Percentiles rank a stretch among this genome's conserved stretches.
Conservation (phyloP, 1,140 invertebrate species). For the Papilio polytes region DNA sequence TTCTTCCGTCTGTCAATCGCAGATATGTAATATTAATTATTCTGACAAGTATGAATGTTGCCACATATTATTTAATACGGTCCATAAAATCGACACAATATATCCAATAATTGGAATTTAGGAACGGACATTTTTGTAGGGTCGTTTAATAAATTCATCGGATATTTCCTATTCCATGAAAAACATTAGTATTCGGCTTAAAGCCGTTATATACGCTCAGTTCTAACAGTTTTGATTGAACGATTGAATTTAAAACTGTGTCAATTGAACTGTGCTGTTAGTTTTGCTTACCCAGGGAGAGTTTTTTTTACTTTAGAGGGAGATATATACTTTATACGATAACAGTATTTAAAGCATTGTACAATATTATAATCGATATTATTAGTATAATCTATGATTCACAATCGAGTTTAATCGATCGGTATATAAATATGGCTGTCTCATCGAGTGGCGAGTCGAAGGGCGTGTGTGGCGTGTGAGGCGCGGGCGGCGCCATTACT, state of each 20-base stretch:
- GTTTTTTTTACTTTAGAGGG: too few relatives aligned
- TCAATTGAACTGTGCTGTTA: too few relatives aligned
- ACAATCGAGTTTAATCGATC: neutral
- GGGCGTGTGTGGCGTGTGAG: neutral
- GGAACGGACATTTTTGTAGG: too few relatives aligned
- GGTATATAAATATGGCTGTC: neutral
- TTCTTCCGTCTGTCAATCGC: constrained; percentile 7
- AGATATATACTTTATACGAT: too few relatives aligned
- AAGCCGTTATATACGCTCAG: too few relatives aligned
- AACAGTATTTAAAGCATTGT: too few relatives aligned
- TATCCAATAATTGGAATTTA: constrained; percentile 17
- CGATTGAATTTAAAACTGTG: too few relatives aligned
- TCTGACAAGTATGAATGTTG: neutral
- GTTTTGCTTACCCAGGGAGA: too few relatives aligned
- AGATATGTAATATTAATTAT: neutral
- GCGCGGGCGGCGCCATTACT: neutral
- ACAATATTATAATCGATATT: too few relatives aligned
- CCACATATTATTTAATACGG: constrained; percentile 24
- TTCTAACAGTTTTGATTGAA: too few relatives aligned
- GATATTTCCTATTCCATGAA: neutral
- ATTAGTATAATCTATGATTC: neutral
- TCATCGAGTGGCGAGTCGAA: neutral
- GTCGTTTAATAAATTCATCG: too few relatives aligned
- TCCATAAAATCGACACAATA: constrained; percentile 3
- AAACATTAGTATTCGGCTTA: neutral